phyloP scores from a whole-genome alignment of 2,113 vertebrate genomes.

The Carassius gibelio region DNA sequence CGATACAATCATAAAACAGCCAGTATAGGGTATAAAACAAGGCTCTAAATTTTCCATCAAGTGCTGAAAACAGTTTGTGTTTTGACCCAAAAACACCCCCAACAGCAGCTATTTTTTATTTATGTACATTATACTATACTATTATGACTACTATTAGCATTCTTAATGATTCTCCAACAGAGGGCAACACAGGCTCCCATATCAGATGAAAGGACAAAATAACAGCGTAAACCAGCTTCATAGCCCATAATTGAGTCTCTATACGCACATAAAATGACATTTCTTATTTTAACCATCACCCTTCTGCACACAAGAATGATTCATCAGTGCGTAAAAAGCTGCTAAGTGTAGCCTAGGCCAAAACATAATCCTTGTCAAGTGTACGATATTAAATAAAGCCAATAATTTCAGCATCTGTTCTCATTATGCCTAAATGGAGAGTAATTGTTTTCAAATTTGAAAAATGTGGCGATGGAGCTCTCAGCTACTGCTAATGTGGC shows the following conservation, averaged over 20 bases:
- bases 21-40: background rate
- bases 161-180: conserved; percentile 44
- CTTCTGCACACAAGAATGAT: conserved; percentile 6
- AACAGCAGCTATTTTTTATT: background rate
- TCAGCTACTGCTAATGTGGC: conserved; percentile 69
- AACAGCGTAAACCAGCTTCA: background rate
- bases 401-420: conserved; percentile 43
- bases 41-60: background rate
- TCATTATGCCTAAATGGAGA: conserved; percentile 22
- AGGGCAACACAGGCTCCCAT: conserved; percentile 49
- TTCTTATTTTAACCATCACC: background rate
- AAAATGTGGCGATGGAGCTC: conserved; percentile 62
- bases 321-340: conserved; percentile 5
- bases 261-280: background rate
- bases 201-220: background rate
- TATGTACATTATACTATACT: background rate
- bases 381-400: conserved; percentile 9
- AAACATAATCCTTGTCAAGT: conserved; percentile 27
- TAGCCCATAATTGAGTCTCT: background rate
- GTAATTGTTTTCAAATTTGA: conserved; percentile 45
- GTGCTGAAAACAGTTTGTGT: background rate
- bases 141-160: background rate
- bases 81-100: background rate
- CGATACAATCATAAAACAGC: background rate
- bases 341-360: background rate